Conservation (phyloP, 2,113 vertebrate genomes). For the Microtus pennsylvanicus region DNA sequence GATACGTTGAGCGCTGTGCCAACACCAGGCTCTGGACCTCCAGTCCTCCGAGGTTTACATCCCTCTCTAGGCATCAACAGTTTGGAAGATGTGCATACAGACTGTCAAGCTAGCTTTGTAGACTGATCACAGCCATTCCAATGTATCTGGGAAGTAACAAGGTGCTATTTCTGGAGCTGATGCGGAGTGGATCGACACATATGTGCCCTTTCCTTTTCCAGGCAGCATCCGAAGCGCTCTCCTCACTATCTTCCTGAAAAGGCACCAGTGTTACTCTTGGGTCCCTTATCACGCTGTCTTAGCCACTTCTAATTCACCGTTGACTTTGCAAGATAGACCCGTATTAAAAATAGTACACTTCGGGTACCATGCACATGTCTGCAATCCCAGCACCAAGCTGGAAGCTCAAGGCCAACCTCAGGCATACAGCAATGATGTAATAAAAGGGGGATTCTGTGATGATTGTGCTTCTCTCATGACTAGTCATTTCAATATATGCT, state of each 20-base stretch:
- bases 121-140: not conserved
- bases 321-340: not conserved
- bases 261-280: no score
- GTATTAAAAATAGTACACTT: not conserved
- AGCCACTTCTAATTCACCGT: not conserved
- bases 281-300: not conserved
- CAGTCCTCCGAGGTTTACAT: not conserved
- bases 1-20: not conserved
- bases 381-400: not conserved
- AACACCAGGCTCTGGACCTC: not conserved
- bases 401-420: not conserved
- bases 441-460: not conserved
- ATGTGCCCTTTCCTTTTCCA: not conserved
- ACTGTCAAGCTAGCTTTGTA: not conserved
- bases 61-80: not conserved
- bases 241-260: not conserved
- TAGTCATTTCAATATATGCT: not conserved
- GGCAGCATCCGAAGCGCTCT: not conserved
- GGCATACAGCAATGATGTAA: not conserved
- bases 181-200: not conserved
- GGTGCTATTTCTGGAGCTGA: not conserved
- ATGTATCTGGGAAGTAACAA: not conserved
- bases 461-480: not conserved
- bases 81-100: not conserved
- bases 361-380: not conserved